These are phyloP conservation scores for Chaenodraco wilsoni DNA, from an alignment of 2,797 vertebrate species.

Conservation along the genomic window DNA sequence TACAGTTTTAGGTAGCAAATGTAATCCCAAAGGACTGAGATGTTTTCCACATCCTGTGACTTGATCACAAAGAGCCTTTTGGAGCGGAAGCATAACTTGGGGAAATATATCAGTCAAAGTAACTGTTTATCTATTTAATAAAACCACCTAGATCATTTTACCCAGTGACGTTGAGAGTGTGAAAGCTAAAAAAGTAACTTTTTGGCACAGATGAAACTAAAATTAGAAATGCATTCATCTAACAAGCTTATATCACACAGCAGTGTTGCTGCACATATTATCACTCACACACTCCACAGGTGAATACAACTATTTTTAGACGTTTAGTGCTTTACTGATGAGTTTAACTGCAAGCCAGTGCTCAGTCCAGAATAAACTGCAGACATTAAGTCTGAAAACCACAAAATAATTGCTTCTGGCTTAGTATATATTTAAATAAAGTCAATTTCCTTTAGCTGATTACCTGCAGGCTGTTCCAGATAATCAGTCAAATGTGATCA, in stretches of 20 bases:
- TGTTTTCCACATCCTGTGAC: not conserved
- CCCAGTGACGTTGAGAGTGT: not conserved
- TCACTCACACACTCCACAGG: not conserved
- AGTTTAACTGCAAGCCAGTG: constrained; percentile 9
- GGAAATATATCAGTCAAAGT: not conserved
- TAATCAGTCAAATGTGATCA: not conserved
- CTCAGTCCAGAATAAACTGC: not conserved
- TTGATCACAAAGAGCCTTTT: constrained; percentile 14
- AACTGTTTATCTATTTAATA: constrained; percentile 6
- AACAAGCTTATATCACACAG: not conserved
- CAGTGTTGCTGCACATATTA: not conserved
- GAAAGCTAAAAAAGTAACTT: not conserved
- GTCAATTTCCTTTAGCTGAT: constrained; percentile 10
- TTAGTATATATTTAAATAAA: not conserved
- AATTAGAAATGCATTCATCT: not conserved
- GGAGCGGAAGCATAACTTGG: not conserved
- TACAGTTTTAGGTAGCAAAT: not conserved
- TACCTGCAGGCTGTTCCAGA: not conserved
- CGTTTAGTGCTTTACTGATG: constrained; percentile 8
- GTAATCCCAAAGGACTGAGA: not conserved
- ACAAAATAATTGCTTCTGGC: not conserved
- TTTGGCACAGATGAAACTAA: not conserved
- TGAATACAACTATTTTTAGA: constrained; percentile 29
- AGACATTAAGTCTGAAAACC: too few relatives aligned
- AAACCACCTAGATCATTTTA: not conserved